A percentile compares a stretch with the other conserved stretches of the same genome.
Evolutionary conservation across 2,888 invertebrate genomes (phyloP).

Genomic region (Acleris cristana): DNA sequence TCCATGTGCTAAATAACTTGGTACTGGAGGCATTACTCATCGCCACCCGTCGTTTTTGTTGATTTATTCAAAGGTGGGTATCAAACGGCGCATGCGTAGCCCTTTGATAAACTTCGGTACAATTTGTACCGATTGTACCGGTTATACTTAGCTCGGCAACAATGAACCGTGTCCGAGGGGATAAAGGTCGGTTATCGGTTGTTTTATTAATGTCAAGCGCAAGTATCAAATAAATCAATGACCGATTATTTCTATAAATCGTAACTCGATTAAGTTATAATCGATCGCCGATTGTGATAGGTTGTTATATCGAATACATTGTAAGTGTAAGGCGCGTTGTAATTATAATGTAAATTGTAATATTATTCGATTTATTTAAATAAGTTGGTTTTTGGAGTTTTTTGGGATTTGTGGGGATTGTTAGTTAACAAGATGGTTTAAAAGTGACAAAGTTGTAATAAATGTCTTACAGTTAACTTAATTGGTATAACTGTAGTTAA

Average conservation of each 20-base stretch:
- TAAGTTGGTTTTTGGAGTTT: slow-evolving; percentile 11
- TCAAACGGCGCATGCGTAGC: slow-evolving; percentile 69
- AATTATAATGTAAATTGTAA: slow-evolving; percentile 32
- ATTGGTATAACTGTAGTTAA: not conserved
- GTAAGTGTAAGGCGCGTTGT: slow-evolving; percentile 31
- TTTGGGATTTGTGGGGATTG: slow-evolving; percentile 22
- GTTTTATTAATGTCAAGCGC: slow-evolving; percentile 35
- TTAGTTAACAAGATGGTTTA: slow-evolving; percentile 8
- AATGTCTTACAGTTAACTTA: not conserved
- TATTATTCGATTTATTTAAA: slow-evolving; percentile 29
- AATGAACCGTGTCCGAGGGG: slow-evolving; percentile 41
- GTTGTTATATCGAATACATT: slow-evolving; percentile 46
- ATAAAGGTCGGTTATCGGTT: slow-evolving; percentile 44
- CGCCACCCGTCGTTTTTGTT: slow-evolving; percentile 81
- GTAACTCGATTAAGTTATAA: slow-evolving; percentile 82
- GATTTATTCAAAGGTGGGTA: slow-evolving; percentile 80
- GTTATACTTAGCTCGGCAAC: slow-evolving; percentile 37
- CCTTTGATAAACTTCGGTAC: slow-evolving; percentile 77
- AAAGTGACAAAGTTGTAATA: slow-evolving; percentile 10
- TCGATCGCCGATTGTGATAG: slow-evolving; percentile 71
- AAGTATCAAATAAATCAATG: slow-evolving; percentile 73
- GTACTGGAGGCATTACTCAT: slow-evolving; percentile 73
- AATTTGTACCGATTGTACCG: slow-evolving; percentile 70
- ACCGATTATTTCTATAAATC: slow-evolving; percentile 82
- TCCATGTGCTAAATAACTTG: slow-evolving; percentile 58